phyloP scores from a whole-genome alignment of 2,113 vertebrate species.

The Rousettus leschenaultii region DNA sequence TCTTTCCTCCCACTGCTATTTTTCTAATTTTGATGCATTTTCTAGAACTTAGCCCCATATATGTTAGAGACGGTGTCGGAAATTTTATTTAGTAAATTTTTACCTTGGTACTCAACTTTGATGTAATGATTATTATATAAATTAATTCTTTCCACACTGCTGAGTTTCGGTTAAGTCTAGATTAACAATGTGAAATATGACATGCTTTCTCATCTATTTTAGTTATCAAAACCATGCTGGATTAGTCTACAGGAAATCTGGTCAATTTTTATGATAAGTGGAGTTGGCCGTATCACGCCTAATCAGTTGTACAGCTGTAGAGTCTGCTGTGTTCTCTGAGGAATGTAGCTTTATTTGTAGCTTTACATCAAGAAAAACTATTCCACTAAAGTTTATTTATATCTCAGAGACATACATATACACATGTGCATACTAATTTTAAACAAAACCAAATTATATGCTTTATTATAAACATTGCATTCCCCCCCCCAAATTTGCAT shows the following conservation, averaged over 20 bases:
- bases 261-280: not conserved
- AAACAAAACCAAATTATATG: not conserved
- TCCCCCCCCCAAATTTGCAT: not conserved
- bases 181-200: not conserved
- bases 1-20: not conserved
- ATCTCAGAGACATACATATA: not conserved
- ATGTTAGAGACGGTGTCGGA: not conserved
- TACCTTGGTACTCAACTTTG: not conserved
- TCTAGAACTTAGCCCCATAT: not conserved
- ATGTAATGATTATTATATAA: not conserved
- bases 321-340: not conserved
- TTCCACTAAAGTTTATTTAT: not conserved
- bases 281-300: not conserved
- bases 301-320: not conserved
- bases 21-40: not conserved
- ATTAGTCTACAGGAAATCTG: not conserved
- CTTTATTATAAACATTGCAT: not conserved
- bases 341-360: not conserved
- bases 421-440: not conserved
- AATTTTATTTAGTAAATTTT: not conserved
- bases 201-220: not conserved
- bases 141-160: slow-evolving; percentile 1
- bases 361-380: not conserved
- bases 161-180: not conserved
- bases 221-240: not conserved